These are phyloP conservation scores for Macheiramphus alcinus DNA, from an alignment of 2,113 vertebrate species.

Conservation along the genomic window DNA sequence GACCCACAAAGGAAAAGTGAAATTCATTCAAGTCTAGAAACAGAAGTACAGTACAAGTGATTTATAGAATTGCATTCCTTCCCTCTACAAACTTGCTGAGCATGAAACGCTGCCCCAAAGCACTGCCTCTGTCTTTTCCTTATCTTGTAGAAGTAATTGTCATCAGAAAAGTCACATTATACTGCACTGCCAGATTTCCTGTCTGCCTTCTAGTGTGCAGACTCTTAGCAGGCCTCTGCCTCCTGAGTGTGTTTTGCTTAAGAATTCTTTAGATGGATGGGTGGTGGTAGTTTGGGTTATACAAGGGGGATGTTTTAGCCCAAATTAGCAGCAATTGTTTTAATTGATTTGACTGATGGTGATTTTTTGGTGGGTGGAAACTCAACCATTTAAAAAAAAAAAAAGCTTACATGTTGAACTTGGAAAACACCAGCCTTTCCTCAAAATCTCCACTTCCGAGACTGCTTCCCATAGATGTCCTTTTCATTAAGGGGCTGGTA, in stretches of 20 bases:
- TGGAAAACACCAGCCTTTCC: background rate
- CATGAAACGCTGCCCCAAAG: slow-evolving; percentile 61
- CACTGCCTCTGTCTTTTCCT: background rate
- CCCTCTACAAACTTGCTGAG: slow-evolving; percentile 38
- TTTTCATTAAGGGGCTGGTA: background rate
- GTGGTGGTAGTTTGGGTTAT: background rate
- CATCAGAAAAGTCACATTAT: background rate
- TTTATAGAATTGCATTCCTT: slow-evolving; percentile 51
- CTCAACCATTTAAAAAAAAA: background rate
- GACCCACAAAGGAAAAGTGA: slow-evolving; percentile 57
- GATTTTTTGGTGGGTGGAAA: background rate
- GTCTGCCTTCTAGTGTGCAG: background rate
- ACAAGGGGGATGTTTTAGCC: background rate
- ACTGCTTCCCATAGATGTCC: background rate
- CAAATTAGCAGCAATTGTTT: background rate
- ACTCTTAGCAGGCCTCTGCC: background rate
- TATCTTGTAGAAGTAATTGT: background rate
- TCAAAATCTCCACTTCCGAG: background rate
- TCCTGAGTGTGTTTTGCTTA: background rate
- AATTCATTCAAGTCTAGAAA: slow-evolving; percentile 62
- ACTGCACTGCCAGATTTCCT: background rate
- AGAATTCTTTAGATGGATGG: background rate
- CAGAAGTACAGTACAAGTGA: slow-evolving; percentile 62
- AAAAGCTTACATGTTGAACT: background rate
- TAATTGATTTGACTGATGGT: background rate